Conservation (phyloP, 2,888 invertebrate genomes). For the Morinoia aosen region DNA sequence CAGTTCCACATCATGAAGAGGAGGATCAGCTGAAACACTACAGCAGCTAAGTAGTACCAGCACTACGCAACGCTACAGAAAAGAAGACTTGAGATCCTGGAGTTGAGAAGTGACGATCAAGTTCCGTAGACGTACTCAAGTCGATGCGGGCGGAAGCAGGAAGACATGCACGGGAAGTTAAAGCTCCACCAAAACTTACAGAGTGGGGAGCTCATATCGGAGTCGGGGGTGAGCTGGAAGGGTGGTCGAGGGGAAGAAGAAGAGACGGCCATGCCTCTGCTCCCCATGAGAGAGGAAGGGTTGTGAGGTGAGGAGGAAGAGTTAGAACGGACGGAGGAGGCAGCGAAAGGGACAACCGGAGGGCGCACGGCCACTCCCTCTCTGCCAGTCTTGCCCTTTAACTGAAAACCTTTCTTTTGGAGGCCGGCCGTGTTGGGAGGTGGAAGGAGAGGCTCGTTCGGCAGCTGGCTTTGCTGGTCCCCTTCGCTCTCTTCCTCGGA, state of each 20-base stretch:
- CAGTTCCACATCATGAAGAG: too few relatives aligned
- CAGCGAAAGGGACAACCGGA: slow-evolving; percentile 61
- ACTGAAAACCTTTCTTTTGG: slow-evolving; percentile 59
- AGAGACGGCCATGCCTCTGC: slow-evolving; percentile 64
- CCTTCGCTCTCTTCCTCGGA: slow-evolving; percentile 30
- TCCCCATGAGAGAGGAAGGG: slow-evolving; percentile 63
- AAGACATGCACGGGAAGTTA: slow-evolving; percentile 2
- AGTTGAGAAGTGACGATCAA: neutral
- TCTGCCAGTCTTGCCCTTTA: slow-evolving; percentile 65
- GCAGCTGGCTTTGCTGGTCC: slow-evolving; percentile 37
- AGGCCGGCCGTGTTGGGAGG: slow-evolving; percentile 53
- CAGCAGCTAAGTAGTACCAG: neutral
- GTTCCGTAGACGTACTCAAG: neutral
- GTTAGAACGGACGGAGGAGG: slow-evolving; percentile 61
- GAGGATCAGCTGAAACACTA: neutral
- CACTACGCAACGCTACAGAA: neutral
- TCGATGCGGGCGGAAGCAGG: neutral
- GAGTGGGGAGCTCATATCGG: slow-evolving; percentile 73
- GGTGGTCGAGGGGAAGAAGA: slow-evolving; percentile 63
- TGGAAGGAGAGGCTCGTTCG: slow-evolving; percentile 52
- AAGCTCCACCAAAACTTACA: slow-evolving; percentile 70
- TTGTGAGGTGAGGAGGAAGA: slow-evolving; percentile 63
- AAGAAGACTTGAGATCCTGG: neutral
- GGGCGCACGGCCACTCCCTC: slow-evolving; percentile 65
- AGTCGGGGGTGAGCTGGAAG: slow-evolving; percentile 70